A percentile compares a stretch with the other conserved stretches of the same genome.
Evolutionary conservation across 2,888 invertebrate species (phyloP).

Genomic region (Meteorus colon): DNA sequence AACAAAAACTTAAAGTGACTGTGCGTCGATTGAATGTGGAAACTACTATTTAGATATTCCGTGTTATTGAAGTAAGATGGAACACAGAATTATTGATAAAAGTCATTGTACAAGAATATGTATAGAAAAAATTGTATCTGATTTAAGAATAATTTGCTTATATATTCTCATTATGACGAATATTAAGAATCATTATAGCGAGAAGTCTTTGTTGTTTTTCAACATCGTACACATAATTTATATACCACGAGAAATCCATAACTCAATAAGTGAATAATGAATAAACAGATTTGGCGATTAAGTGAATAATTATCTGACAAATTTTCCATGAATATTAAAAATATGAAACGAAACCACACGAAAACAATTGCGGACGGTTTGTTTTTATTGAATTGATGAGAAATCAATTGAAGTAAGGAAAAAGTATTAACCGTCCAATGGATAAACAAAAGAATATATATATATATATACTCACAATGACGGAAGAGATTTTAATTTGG

Average conservation of each 20-base stretch:
- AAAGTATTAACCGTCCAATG: conserved; percentile 3
- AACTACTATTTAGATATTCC: conserved; percentile 62
- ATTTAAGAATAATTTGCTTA: conserved; percentile 57
- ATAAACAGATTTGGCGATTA: not conserved
- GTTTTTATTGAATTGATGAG: not conserved
- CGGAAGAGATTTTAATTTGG: not conserved
- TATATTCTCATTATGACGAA: conserved; percentile 14
- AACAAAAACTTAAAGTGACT: conserved; percentile 55
- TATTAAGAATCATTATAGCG: conserved; percentile 47
- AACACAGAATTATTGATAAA: conserved; percentile 42
- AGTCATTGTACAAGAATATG: conserved; percentile 64
- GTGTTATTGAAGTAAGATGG: conserved; percentile 53
- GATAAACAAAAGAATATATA: not conserved
- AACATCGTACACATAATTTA: conserved; percentile 5
- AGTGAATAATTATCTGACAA: not conserved
- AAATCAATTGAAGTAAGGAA: not conserved
- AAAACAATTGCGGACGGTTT: conserved; percentile 18
- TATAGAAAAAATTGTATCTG: conserved; percentile 63
- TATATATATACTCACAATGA: not conserved
- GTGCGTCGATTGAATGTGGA: conserved; percentile 61
- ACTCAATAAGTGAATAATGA: not conserved
- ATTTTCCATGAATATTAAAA: not conserved
- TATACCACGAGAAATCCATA: not conserved
- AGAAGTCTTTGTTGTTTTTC: conserved; percentile 32
- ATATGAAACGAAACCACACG: not conserved